Evolutionary conservation across 2,888 invertebrate genomes (phyloP).

Genomic region (Drosophila pullipes): DNA sequence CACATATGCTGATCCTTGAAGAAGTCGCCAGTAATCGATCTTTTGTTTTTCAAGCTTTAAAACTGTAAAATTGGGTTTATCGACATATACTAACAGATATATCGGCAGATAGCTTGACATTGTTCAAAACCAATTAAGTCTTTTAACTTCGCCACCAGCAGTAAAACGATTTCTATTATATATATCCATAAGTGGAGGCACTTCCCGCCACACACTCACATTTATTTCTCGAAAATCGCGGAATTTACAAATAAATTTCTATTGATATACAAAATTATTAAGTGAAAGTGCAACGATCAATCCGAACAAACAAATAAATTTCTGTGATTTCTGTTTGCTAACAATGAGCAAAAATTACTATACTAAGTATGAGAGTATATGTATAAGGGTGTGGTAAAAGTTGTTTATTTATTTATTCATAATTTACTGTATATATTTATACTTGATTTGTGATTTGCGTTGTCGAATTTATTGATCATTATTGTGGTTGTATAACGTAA

Average conservation of each 20-base stretch:
- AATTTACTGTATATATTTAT: slow-evolving; percentile 17
- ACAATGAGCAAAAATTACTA: slow-evolving; percentile 31
- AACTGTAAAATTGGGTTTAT: neutral
- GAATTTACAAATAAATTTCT: slow-evolving; percentile 57
- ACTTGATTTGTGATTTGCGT: slow-evolving; percentile 19
- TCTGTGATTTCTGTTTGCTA: slow-evolving; percentile 38
- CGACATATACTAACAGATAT: neutral
- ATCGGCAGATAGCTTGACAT: neutral
- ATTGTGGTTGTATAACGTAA: slow-evolving; percentile 22
- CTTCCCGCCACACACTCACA: neutral
- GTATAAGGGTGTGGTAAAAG: neutral
- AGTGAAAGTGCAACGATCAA: slow-evolving; percentile 52
- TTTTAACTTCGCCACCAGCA: neutral
- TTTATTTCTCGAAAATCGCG: slow-evolving; percentile 25
- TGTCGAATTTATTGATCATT: slow-evolving; percentile 10
- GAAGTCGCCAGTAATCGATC: neutral
- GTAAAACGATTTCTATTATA: neutral
- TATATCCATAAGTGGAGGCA: neutral
- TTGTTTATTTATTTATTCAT: slow-evolving; percentile 17
- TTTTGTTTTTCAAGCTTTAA: accelerated
- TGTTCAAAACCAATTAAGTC: neutral
- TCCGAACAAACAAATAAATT: slow-evolving; percentile 34
- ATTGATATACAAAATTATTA: slow-evolving; percentile 51
- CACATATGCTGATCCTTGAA: neutral
- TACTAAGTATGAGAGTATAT: neutral